Base-by-base conservation (phyloP, 2,888 invertebrate species). In the Argyresthia goedartella region DNA sequence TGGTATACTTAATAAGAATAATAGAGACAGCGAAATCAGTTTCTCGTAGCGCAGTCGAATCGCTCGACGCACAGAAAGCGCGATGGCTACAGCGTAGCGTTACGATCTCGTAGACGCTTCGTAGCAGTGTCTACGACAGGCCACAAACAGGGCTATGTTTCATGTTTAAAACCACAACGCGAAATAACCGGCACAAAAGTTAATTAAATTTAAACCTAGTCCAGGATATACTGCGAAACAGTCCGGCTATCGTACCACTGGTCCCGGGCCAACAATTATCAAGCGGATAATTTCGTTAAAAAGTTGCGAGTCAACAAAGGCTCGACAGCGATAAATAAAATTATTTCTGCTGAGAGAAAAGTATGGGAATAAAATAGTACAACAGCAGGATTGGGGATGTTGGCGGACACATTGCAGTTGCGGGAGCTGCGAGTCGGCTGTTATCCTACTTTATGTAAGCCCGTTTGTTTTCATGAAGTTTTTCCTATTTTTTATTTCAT, bases 211-310 rank as follows among this genome's bases (percentile, higher is more conserved):
- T 35, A 36, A 43, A 49, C 4, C 39, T 39, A 39, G 9, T 39
- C 10, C 39, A 39, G 39, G 39, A 39, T 39, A 11, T 39, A 9
- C 39, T 39, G n/a, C 8, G 8, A 39, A 39, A 39, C 43, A 43
- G n/a, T 8, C 39, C 9, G 16, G 36, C 45, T 47, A 53, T 48
- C 41, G 56, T 53, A 9, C 43, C 50, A 50, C 13, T 16, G 34
- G 50, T 56, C 55, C 57, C 56, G 58, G 53, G 59, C 58, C 64
- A 64, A 69, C 73, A 76, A 74, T 76, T 73, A 73, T 69, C 68
- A 71, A 73, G 69, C 69, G 68, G 70, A 79, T 81, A 80, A 81
- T 76, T 79, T 71, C 73, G 81, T 80, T 80, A 74, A 78, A 76
- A 81, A 77, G 67, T 78, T 71, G 61, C 65, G 15, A 47, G 71